phyloP scores from a whole-genome alignment of 2,888 invertebrate genomes.

The Brenthis ino region DNA sequence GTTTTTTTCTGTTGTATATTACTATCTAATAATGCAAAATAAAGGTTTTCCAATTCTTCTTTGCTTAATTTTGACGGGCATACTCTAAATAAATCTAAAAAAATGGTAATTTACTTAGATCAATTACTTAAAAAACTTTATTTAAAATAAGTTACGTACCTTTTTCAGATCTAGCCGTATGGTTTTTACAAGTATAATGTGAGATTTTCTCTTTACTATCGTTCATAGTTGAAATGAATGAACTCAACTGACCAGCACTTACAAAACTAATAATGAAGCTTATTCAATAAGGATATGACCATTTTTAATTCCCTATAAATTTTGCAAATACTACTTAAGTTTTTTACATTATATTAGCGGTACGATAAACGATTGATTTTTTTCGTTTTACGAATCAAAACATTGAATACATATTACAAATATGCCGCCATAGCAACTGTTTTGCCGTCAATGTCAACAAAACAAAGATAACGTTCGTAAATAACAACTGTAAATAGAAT shows the following conservation, averaged over 20 bases:
- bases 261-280: too few species aligned
- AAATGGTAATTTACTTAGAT: background rate
- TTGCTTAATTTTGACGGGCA: slow-evolving; percentile 82
- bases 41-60: slow-evolving; percentile 85
- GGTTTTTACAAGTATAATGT: slow-evolving; percentile 48
- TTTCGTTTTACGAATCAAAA: background rate
- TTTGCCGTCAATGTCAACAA: slow-evolving; percentile 15
- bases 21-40: slow-evolving; percentile 83
- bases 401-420: slow-evolving; percentile 48
- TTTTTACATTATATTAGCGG: background rate
- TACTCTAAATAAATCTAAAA: slow-evolving; percentile 53
- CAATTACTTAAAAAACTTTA: background rate
- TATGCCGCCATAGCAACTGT: slow-evolving; percentile 68
- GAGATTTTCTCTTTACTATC: slow-evolving; percentile 46
- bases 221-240: slow-evolving; percentile 46
- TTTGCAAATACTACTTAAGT: background rate
- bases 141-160: slow-evolving; percentile 33
- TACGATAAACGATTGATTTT: background rate
- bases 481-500: too few species aligned
- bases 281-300: background rate
- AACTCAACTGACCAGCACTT: too few species aligned
- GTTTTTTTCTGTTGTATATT: slow-evolving; percentile 84
- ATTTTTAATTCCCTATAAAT: slow-evolving; percentile 10
- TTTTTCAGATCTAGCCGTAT: slow-evolving; percentile 43
- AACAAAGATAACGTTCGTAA: background rate